phyloP scores from a whole-genome alignment of 1,140 invertebrate genomes.

The Magallana gigas region DNA sequence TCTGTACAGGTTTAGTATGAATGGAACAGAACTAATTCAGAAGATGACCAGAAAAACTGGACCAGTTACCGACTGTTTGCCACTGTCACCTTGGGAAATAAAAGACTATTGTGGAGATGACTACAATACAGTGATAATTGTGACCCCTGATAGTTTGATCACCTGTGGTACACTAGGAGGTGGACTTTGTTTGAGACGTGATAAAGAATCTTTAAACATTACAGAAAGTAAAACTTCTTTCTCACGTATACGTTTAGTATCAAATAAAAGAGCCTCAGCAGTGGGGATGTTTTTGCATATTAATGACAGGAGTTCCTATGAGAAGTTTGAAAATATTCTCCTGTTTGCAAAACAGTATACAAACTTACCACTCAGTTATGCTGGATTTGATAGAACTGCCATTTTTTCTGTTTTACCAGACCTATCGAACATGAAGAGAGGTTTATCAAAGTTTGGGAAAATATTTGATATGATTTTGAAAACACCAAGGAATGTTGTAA shows the following conservation, averaged over 20 bases:
- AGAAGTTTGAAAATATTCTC: neutral
- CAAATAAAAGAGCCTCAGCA: neutral
- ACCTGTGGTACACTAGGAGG: neutral
- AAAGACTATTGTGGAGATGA: neutral
- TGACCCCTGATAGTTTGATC: neutral
- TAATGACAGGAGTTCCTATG: neutral
- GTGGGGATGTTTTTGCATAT: neutral
- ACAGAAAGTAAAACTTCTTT: neutral
- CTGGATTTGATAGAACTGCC: neutral
- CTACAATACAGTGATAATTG: neutral
- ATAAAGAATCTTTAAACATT: neutral
- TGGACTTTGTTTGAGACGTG: neutral
- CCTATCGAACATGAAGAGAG: neutral
- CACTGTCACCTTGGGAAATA: too few relatives aligned
- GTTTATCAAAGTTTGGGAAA: neutral
- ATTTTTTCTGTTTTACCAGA: neutral
- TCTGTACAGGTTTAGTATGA: neutral
- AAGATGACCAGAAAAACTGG: neutral
- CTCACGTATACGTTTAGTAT: neutral
- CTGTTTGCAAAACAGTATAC: neutral
- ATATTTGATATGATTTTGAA: neutral
- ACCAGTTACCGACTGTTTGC: neutral
- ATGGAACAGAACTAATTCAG: neutral
- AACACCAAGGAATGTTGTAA: neutral
- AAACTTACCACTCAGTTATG: neutral